A percentile compares a stretch with the other conserved stretches of the same genome.
These are phyloP conservation scores for Hemiprocne comata DNA, from an alignment of 2,113 vertebrate species.

Conservation along the genomic window DNA sequence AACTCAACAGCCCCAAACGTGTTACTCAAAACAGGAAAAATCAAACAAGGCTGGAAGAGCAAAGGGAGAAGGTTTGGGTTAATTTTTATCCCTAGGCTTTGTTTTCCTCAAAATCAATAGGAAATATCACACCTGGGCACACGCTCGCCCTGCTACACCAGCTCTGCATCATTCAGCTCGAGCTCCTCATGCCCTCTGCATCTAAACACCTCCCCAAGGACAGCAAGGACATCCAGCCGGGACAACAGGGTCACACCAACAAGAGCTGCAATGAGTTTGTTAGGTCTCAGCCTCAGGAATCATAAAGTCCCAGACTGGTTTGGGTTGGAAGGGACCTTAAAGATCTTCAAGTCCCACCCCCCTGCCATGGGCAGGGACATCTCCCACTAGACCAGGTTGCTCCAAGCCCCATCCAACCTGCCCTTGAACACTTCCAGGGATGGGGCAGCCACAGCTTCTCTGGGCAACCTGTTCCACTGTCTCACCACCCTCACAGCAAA, in stretches of 20 bases:
- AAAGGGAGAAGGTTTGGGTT: background rate
- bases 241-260: accelerated
- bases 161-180: background rate
- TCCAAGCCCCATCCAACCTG: too few species aligned
- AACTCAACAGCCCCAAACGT: background rate
- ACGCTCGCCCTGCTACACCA: background rate
- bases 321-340: too few species aligned
- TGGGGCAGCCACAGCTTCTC: too few species aligned
- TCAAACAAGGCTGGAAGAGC: background rate
- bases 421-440: too few species aligned
- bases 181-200: background rate
- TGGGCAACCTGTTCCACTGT: too few species aligned
- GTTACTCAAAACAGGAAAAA: background rate
- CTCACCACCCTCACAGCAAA: too few species aligned
- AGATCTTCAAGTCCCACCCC: too few species aligned
- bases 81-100: background rate
- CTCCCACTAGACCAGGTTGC: too few species aligned
- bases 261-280: background rate
- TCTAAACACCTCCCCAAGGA: background rate
- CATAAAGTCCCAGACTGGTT: too few species aligned
- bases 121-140: background rate
- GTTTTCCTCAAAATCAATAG: background rate
- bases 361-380: too few species aligned
- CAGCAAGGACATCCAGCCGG: accelerated
- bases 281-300: background rate